phyloP scores from a whole-genome alignment of 1,140 invertebrate species.

The Drosophila prosaltans region DNA sequence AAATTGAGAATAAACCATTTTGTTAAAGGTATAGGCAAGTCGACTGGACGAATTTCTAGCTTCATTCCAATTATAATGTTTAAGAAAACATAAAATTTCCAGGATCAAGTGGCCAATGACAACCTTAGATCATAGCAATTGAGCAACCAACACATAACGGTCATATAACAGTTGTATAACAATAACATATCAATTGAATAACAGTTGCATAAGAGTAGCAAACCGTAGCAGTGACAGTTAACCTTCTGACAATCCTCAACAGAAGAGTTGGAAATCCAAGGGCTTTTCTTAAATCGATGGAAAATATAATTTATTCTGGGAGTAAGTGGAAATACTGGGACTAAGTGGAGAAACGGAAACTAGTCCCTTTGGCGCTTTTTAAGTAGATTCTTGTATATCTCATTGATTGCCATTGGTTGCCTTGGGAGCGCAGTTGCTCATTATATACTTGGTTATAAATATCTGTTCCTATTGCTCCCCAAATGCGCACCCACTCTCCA shows the following conservation, averaged over 20 bases:
- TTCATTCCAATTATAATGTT: too few relatives aligned
- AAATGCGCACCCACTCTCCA: slow-evolving; percentile 23
- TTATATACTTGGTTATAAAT: slow-evolving; percentile 24
- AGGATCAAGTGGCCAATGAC: too few relatives aligned
- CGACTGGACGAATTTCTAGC: too few relatives aligned
- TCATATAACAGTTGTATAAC: neutral
- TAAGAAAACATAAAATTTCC: too few relatives aligned
- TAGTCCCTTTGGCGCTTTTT: neutral
- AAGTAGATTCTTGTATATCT: slow-evolving; percentile 5
- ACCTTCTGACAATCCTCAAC: neutral
- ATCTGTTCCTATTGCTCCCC: slow-evolving; percentile 17
- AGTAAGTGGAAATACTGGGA: too few relatives aligned
- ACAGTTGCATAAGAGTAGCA: neutral
- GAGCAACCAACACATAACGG: too few relatives aligned
- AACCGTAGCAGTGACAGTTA: neutral
- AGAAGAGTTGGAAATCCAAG: neutral
- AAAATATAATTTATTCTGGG: too few relatives aligned
- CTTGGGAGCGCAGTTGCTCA: slow-evolving; percentile 46
- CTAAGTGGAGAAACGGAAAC: too few relatives aligned
- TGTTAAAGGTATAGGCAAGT: too few relatives aligned
- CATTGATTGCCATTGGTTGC: slow-evolving; percentile 33
- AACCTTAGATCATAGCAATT: too few relatives aligned
- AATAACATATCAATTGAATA: neutral
- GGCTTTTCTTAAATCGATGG: too few relatives aligned
- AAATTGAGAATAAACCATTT: too few relatives aligned